Conservation (phyloP, 2,888 invertebrate species). For the Branchipolynoe longqiensis region DNA sequence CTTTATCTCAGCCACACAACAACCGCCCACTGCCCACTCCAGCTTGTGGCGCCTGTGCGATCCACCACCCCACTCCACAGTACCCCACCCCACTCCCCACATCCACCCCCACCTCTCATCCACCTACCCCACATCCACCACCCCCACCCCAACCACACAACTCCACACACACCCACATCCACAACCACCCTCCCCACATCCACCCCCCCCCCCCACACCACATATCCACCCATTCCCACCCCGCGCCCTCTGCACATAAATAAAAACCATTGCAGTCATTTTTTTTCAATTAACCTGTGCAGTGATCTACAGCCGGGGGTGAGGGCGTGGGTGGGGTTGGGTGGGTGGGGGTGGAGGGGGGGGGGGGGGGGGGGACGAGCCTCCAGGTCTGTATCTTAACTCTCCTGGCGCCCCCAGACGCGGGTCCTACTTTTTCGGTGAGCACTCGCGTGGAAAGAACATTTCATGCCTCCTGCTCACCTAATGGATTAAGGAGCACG, state of each 20-base stretch:
- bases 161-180: too few species aligned
- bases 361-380: too few species aligned
- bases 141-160: too few species aligned
- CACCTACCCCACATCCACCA: too few species aligned
- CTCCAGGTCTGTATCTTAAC: constrained; percentile 20
- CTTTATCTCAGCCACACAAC: constrained; percentile 35
- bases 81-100: too few species aligned
- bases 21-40: constrained; percentile 41
- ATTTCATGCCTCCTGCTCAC: constrained; percentile 48
- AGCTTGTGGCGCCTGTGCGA: constrained; percentile 7
- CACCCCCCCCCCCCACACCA: too few species aligned
- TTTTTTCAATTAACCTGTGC: constrained; percentile 62
- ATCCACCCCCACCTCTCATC: too few species aligned
- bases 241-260: constrained; percentile 50
- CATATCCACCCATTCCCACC: too few species aligned
- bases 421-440: constrained; percentile 38
- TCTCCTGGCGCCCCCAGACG: constrained; percentile 45
- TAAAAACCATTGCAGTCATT: constrained; percentile 41
- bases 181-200: too few species aligned
- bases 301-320: constrained; percentile 51
- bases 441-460: constrained; percentile 28
- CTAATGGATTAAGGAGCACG: constrained; percentile 40
- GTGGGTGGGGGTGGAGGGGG: too few species aligned
- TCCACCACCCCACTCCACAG: too few species aligned
- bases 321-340: too few species aligned